phyloP scores from a whole-genome alignment of 1,140 invertebrate genomes.

The Camponotus pennsylvanicus region DNA sequence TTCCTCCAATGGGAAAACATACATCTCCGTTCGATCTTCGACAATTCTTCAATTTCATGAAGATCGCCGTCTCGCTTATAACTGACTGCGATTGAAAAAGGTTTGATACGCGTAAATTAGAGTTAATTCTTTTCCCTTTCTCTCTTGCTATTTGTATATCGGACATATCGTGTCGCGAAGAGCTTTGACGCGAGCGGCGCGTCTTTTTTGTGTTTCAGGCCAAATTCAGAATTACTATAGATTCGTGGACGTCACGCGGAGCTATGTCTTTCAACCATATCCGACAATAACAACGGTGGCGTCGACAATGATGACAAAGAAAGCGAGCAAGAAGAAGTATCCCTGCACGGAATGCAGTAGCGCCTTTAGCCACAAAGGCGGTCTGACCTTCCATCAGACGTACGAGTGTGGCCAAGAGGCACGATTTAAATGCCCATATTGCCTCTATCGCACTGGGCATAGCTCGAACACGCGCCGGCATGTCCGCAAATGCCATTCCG shows the following conservation, averaged over 20 bases:
- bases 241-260: slow-evolving; percentile 1
- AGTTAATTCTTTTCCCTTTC: background rate
- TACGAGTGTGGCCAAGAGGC: slow-evolving; percentile 90
- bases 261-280: slow-evolving; percentile 14
- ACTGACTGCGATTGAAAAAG: slow-evolving; percentile 52
- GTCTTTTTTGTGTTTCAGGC: slow-evolving; percentile 70
- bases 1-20: background rate
- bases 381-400: slow-evolving; percentile 87
- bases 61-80: slow-evolving; percentile 14
- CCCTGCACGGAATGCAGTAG: slow-evolving; percentile 69
- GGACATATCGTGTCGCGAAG: slow-evolving; percentile 11
- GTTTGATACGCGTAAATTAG: slow-evolving; percentile 32
- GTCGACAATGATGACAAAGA: background rate
- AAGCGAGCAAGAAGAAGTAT: slow-evolving; percentile 13
- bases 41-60: background rate
- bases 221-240: slow-evolving; percentile 36
- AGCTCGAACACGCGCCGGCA: slow-evolving; percentile 75
- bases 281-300: background rate
- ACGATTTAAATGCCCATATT: slow-evolving; percentile 88
- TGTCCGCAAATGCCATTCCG: slow-evolving; percentile 89
- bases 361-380: slow-evolving; percentile 71
- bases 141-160: slow-evolving; percentile 20
- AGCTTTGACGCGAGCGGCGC: slow-evolving; percentile 52
- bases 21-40: background rate
- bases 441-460: slow-evolving; percentile 78